Evolutionary conservation across 2,888 invertebrate genomes (phyloP).

Genomic region (Drosophila atroscutellata): DNA sequence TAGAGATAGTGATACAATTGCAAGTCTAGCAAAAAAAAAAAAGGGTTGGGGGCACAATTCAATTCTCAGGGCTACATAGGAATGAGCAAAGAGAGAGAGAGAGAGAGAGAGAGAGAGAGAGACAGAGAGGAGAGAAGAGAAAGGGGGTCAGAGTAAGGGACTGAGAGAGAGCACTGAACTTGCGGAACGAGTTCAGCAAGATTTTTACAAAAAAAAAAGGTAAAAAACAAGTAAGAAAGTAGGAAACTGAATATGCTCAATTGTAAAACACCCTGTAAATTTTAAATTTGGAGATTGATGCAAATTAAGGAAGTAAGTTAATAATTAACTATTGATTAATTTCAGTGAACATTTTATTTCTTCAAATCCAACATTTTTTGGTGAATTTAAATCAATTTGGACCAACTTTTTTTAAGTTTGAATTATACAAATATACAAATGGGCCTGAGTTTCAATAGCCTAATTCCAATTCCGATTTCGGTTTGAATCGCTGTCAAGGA

Average conservation of each 20-base stretch:
- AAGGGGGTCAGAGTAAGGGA: background rate
- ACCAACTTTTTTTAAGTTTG: background rate
- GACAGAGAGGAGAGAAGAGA: constrained; percentile 1
- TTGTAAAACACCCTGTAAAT: background rate
- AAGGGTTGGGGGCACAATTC: constrained; percentile 9
- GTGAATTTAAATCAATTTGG: background rate
- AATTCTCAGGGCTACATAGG: constrained; percentile 39
- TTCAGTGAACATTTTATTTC: background rate
- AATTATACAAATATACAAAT: background rate
- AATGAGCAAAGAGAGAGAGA: background rate
- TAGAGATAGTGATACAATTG: constrained; percentile 16
- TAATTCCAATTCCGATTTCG: background rate
- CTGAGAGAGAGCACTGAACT: constrained; percentile 36
- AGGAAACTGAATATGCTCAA: background rate
- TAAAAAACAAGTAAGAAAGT: background rate
- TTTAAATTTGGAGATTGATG: background rate
- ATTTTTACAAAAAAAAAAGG: constrained; percentile 24
- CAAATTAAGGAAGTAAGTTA: background rate
- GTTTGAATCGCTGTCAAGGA: background rate
- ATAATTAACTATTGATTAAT: background rate
- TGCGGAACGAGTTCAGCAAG: constrained; percentile 54
- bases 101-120: background rate
- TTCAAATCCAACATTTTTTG: background rate
- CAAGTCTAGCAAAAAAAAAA: background rate
- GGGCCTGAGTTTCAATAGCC: background rate